Percentiles rank a stretch among this genome's conserved stretches.
Evolutionary conservation across 2,797 vertebrate genomes (phyloP).

Genomic region (Florisuga fusca): DNA sequence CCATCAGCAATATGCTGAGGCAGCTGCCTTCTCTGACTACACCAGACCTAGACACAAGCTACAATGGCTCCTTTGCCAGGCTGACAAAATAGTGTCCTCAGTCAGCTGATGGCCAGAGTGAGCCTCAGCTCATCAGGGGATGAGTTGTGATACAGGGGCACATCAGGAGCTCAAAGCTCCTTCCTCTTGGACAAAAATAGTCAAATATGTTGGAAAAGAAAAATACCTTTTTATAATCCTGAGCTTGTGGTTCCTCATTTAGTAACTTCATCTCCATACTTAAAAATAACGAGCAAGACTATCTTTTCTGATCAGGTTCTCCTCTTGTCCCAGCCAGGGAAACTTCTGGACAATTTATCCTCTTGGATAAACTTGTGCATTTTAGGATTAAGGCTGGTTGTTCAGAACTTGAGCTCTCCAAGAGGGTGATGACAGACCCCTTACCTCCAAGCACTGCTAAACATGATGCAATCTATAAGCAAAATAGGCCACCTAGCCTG

Average conservation of each 20-base stretch:
- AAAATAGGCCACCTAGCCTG: not conserved
- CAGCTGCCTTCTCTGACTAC: not conserved
- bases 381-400: not conserved
- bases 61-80: not conserved
- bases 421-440: slow-evolving; percentile 32
- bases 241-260: not conserved
- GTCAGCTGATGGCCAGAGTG: not conserved
- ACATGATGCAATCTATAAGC: not conserved
- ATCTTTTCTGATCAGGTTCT: not conserved
- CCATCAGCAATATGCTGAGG: not conserved
- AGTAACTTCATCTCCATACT: not conserved
- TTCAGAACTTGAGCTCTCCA: not conserved
- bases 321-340: not conserved
- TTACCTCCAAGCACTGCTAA: not conserved
- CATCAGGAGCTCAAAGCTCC: not conserved
- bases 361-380: not conserved
- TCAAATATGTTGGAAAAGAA: not conserved
- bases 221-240: not conserved
- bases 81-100: rapidly evolving
- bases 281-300: not conserved
- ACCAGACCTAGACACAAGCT: not conserved
- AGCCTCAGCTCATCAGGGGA: not conserved
- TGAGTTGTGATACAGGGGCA: not conserved
- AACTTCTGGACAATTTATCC: not conserved
- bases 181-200: not conserved